Evolutionary conservation across 2,797 vertebrate genomes (phyloP).

Genomic region (Cichlasoma orientale): DNA sequence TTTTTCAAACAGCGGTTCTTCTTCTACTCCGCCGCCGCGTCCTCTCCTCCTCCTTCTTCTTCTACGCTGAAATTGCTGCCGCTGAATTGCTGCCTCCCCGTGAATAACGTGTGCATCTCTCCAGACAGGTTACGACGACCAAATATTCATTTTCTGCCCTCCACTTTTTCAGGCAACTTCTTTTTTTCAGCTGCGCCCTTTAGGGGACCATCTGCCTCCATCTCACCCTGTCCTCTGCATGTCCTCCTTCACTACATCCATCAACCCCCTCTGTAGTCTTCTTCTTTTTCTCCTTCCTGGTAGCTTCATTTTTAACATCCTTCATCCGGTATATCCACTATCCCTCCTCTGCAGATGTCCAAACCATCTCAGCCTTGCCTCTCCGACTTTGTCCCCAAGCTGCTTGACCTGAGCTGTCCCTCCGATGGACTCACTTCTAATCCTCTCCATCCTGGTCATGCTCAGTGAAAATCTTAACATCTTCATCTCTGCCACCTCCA

Average conservation of each 20-base stretch:
- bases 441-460: background rate
- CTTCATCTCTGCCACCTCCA: background rate
- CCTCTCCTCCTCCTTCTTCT: background rate
- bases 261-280: too few species aligned
- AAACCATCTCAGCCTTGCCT: background rate
- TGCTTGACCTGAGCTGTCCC: background rate
- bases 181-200: background rate
- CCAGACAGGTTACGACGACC: background rate
- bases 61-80: background rate
- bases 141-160: background rate
- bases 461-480: background rate
- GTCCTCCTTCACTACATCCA: too few species aligned
- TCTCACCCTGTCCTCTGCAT: background rate
- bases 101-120: background rate
- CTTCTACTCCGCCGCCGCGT: background rate
- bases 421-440: background rate
- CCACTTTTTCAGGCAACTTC: background rate
- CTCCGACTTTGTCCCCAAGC: background rate
- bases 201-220: background rate
- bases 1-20: background rate
- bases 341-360: background rate
- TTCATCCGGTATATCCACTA: background rate
- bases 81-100: background rate
- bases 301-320: too few species aligned
- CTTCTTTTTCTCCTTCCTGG: too few species aligned